Conservation (phyloP, 2,113 vertebrate species). For the Columba janthina region DNA sequence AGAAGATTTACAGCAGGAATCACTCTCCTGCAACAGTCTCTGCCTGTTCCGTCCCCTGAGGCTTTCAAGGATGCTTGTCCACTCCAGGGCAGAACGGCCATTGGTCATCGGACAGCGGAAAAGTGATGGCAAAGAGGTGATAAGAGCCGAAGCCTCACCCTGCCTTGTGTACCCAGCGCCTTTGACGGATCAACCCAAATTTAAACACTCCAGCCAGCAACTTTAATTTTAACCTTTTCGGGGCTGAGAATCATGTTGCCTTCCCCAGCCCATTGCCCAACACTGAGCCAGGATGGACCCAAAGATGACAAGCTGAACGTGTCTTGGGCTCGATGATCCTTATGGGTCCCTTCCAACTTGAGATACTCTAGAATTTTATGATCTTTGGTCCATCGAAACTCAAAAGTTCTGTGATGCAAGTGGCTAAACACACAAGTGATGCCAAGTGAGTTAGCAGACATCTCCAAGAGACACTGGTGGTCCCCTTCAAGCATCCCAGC, state of each 20-base stretch:
- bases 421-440: neutral
- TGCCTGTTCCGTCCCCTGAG: neutral
- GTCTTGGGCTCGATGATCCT: neutral
- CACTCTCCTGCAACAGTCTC: fast-evolving
- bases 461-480: neutral
- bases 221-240: neutral
- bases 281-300: neutral
- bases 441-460: neutral
- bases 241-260: fast-evolving
- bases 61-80: neutral
- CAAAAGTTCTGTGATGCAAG: neutral
- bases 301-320: fast-evolving
- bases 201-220: fast-evolving
- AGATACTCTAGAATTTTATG: neutral
- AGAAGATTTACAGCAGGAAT: neutral
- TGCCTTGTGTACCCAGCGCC: neutral
- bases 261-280: neutral
- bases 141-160: constrained; percentile 38
- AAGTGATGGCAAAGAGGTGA: neutral
- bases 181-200: constrained; percentile 24
- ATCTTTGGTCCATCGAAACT: neutral
- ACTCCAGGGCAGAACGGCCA: neutral
- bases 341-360: neutral
- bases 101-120: neutral
- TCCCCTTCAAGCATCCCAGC: neutral